Base-by-base conservation (phyloP, 2,797 vertebrate genomes). In the Crenichthys baileyi region DNA sequence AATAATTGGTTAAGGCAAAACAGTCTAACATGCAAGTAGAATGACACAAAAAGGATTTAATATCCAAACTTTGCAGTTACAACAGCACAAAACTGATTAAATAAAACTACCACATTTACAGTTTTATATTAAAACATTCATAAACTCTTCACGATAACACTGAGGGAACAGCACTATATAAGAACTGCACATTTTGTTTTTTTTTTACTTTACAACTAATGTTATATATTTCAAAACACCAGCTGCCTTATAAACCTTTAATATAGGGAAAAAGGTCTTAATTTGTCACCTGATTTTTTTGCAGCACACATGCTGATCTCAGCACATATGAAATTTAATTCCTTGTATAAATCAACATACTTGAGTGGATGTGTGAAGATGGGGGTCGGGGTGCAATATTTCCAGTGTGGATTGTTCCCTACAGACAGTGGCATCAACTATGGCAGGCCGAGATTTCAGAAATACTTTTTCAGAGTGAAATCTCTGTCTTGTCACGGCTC, bases 401-500 rank as follows among this genome's bases (percentile, higher is more conserved):
- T 77, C 83, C 86, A 75, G 56, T 71, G 75, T 78, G 81, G 50
- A 71, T 67, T 78, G 85, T 36, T 82, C 88, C 86, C 85, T 79
- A 5, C 77, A 87, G 90, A 88, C 83, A 88, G 77, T 11, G 76
- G 79, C 76, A 80, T 87, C 88, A 88, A 85, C 77, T 83, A 58
- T 76, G 55, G 44, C 68, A 87, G 84, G 78, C 82, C 70, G 72
- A 75, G 83, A 84, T 90, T 83, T 86, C 72, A 76, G 86, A 92
- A 85, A 91, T 85, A 81, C 81, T 84, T 90, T 90, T 87, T 83
- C 44, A 61, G 75, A 88, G 80, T 81, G 85, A 91, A 92, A 92
- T 90, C 87, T 88, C 83, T 72, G 79, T 80, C 85, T 88, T 77
- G 86, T 89, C 87, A 87, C 24, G 12, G 29, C 72, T 73, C 85